phyloP scores from a whole-genome alignment of 64 coral and sea anemone species.

The Astreopora myriophthalma region DNA sequence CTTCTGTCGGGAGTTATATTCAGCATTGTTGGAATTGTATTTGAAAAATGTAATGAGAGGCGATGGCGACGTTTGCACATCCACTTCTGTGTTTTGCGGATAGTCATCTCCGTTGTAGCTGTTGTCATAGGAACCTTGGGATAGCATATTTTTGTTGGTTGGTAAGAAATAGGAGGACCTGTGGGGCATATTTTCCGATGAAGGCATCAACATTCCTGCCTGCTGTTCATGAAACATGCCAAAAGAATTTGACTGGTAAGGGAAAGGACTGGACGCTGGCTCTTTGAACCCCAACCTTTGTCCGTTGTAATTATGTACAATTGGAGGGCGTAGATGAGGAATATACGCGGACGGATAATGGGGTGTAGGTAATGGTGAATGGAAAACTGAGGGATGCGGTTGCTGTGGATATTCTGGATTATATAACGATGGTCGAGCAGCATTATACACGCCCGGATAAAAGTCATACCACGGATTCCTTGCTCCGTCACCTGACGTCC shows the following conservation, averaged over 20 bases:
- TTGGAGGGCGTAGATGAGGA: background rate
- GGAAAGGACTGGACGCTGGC: background rate
- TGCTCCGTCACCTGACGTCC: background rate
- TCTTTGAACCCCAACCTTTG: background rate
- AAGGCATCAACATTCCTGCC: background rate
- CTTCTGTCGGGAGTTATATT: background rate
- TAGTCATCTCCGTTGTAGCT: background rate
- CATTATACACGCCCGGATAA: background rate
- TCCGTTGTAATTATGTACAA: background rate
- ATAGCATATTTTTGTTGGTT: background rate
- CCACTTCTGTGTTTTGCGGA: too few species aligned
- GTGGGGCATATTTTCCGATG: background rate
- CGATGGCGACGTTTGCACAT: background rate
- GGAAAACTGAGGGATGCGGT: background rate
- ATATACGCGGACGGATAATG: background rate
- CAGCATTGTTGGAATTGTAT: background rate
- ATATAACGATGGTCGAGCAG: background rate
- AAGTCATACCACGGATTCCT: background rate
- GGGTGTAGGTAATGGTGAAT: background rate
- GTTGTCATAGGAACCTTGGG: constrained; percentile 9
- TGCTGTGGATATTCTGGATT: background rate
- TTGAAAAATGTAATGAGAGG: constrained; percentile 27
- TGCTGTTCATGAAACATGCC: background rate
- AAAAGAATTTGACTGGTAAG: background rate
- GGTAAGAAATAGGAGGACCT: background rate